Conservation (phyloP, 2,113 vertebrate genomes). For the Phrynosoma blainvillii region DNA sequence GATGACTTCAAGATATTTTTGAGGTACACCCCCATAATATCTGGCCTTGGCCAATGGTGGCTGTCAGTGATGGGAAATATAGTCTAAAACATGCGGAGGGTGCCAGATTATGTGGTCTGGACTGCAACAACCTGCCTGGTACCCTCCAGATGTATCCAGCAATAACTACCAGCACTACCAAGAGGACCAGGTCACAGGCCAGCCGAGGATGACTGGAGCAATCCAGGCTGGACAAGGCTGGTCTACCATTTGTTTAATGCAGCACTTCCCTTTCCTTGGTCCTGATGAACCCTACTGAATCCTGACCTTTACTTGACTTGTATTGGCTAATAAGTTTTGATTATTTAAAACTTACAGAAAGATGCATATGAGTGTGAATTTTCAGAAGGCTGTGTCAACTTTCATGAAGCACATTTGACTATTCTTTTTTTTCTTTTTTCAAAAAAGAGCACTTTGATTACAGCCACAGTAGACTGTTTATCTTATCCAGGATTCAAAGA, state of each 20-base stretch:
- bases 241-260: background rate
- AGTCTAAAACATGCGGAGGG: background rate
- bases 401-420: background rate
- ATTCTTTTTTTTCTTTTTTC: too few species aligned
- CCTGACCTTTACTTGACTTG: too few species aligned
- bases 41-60: background rate
- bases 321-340: too few species aligned
- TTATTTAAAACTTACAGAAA: background rate
- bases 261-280: rapidly evolving
- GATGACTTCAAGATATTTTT: background rate
- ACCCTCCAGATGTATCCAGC: background rate
- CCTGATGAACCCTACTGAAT: background rate
- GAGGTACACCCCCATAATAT: background rate
- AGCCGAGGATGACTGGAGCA: background rate
- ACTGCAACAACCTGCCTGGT: background rate
- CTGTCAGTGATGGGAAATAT: background rate
- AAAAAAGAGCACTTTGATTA: background rate
- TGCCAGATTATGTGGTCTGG: background rate
- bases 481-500: background rate
- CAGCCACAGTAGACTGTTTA: background rate
- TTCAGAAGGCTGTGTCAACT: background rate
- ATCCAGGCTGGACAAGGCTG: too few species aligned
- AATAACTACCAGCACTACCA: background rate
- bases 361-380: background rate
- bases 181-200: background rate